Percentiles rank a stretch among this genome's conserved stretches.
phyloP scores from a whole-genome alignment of 2,113 vertebrate species.

The Acinonyx jubatus region DNA sequence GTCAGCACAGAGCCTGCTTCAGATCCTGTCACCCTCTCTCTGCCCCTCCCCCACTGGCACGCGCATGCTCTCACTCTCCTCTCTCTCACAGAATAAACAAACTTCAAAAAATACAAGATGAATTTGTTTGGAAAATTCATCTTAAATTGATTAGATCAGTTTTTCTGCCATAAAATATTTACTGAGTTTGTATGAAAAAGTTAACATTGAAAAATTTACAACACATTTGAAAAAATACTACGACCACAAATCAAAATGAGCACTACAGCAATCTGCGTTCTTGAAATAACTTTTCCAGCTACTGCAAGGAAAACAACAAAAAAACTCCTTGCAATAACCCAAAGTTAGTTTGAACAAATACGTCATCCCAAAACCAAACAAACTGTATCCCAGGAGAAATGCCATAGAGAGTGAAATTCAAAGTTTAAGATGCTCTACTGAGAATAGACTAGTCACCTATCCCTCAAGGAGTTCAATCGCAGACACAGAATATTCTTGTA shows the following conservation, averaged over 20 bases:
- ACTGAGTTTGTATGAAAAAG: background rate
- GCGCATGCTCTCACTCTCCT: no score
- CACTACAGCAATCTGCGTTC: background rate
- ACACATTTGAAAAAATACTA: background rate
- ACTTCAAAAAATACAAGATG: background rate
- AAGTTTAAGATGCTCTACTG: slow-evolving; percentile 45
- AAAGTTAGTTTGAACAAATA: slow-evolving; percentile 48
- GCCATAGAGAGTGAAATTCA: background rate
- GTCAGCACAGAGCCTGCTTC: no score
- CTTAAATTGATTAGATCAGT: background rate
- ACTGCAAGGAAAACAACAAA: background rate
- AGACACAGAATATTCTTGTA: slow-evolving; percentile 18
- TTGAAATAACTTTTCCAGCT: slow-evolving; percentile 51
- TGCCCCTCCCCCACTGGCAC: no score
- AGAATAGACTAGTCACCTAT: background rate
- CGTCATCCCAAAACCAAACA: slow-evolving; percentile 64
- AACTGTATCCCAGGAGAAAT: slow-evolving; percentile 27
- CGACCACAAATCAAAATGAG: background rate
- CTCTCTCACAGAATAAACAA: no score
- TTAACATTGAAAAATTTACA: background rate
- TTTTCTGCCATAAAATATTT: slow-evolving; percentile 31
- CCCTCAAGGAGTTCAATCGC: slow-evolving; percentile 33
- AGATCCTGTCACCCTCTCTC: no score
- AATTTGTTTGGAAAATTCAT: slow-evolving; percentile 16
- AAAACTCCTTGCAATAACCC: background rate